These are phyloP conservation scores for Hyposmocoma kahamanoa DNA, from an alignment of 1,140 invertebrate genomes.

Conservation along the genomic window DNA sequence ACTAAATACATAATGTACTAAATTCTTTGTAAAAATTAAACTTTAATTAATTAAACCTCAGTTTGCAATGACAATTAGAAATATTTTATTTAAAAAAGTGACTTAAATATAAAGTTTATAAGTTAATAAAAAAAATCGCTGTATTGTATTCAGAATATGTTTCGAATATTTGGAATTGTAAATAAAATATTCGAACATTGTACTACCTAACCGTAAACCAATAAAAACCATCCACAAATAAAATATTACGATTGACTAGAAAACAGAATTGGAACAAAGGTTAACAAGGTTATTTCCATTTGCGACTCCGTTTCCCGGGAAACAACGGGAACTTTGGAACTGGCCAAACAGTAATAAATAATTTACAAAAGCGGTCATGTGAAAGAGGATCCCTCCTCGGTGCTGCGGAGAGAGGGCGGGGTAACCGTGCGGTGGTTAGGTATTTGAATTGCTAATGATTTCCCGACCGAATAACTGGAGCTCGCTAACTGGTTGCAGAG, in stretches of 20 bases:
- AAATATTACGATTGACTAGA: constrained; percentile 5
- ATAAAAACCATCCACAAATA: no score
- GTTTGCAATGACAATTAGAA: no score
- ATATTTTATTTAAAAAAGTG: no score
- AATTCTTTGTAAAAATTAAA: no score
- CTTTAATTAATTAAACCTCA: no score
- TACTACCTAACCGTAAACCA: no score
- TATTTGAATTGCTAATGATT: constrained; percentile 67
- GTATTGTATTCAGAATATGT: no score
- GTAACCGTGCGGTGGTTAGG: constrained; percentile 45
- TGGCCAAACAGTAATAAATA: constrained; percentile 58
- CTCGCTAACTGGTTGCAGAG: constrained; percentile 29
- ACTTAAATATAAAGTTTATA: no score
- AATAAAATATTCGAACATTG: no score
- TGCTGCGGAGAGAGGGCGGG: constrained; percentile 21
- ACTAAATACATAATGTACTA: no score
- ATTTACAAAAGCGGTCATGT: constrained; percentile 61
- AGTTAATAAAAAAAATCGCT: no score
- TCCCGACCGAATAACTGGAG: constrained; percentile 49
- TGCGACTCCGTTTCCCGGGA: constrained; percentile 23
- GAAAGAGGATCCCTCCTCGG: constrained; percentile 41
- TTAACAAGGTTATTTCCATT: constrained; percentile 27
- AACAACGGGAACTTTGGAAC: constrained; percentile 37
- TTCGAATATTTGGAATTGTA: no score
- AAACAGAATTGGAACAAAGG: constrained; percentile 12